Conservation (phyloP, 2,888 invertebrate species). For the Ophion ventricosus region DNA sequence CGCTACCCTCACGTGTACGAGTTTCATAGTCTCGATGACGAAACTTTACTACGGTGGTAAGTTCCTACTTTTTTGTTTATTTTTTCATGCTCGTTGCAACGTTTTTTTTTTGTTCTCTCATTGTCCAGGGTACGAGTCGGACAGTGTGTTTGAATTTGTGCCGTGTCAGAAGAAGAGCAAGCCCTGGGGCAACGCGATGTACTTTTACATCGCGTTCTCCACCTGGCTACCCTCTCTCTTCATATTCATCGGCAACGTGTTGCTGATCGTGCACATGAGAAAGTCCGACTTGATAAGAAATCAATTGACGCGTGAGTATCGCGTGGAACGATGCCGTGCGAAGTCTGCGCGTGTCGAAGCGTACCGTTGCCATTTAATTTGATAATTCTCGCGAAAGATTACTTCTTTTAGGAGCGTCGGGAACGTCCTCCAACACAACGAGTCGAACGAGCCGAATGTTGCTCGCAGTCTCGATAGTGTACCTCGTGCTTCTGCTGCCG, state of each 20-base stretch:
- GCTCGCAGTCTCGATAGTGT: constrained; percentile 80
- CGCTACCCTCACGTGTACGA: constrained; percentile 70
- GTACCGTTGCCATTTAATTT: not conserved
- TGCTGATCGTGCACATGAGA: constrained; percentile 77
- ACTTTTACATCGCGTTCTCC: constrained; percentile 80
- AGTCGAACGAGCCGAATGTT: constrained; percentile 78
- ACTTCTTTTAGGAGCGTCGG: constrained; percentile 70
- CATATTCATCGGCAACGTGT: constrained; percentile 79
- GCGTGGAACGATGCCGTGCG: not conserved
- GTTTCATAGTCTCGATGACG: constrained; percentile 76
- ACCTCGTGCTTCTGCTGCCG: constrained; percentile 79
- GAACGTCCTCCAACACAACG: constrained; percentile 68
- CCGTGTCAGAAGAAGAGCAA: constrained; percentile 77
- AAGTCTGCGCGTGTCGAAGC: not conserved
- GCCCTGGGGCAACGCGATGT: constrained; percentile 79
- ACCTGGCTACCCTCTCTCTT: constrained; percentile 81
- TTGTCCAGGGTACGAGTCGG: constrained; percentile 80
- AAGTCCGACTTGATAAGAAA: constrained; percentile 74
- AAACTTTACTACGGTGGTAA: constrained; percentile 80
- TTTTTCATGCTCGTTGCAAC: not conserved
- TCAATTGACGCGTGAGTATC: constrained; percentile 75
- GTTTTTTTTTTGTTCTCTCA: not conserved
- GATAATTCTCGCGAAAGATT: constrained; percentile 8
- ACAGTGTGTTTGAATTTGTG: constrained; percentile 80
- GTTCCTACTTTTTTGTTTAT: not conserved